A percentile compares a stretch with the other conserved stretches of the same genome.
Conservation (phyloP, 2,888 invertebrate species). For the Seira ritae region DNA sequence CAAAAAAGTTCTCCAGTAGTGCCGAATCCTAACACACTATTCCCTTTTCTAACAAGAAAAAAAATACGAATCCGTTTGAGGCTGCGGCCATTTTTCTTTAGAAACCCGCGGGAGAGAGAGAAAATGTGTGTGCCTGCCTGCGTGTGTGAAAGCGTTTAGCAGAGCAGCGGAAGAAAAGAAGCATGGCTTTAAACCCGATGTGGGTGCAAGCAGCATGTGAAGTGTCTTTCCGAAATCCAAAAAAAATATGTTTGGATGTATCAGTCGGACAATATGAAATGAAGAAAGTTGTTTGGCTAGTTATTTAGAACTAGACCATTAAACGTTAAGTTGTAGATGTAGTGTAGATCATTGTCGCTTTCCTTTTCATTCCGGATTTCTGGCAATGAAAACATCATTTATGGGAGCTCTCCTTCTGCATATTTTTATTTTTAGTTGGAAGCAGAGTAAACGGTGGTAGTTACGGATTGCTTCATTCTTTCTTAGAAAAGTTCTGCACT, state of each 20-base stretch:
- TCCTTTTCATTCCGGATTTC: background rate
- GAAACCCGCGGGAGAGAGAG: slow-evolving; percentile 36
- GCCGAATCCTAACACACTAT: slow-evolving; percentile 5
- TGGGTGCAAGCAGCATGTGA: no score
- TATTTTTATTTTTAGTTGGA: no score
- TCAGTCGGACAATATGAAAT: background rate
- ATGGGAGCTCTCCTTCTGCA: no score
- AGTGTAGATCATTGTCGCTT: background rate
- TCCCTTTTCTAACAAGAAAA: no score
- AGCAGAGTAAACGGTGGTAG: no score
- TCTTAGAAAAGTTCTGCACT: no score
- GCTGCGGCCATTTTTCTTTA: slow-evolving; percentile 52
- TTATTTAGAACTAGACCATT: background rate
- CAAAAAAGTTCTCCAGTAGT: slow-evolving; percentile 40
- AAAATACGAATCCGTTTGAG: slow-evolving; percentile 40
- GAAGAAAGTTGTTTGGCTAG: no score
- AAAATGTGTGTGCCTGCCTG: slow-evolving; percentile 20
- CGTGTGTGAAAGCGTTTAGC: slow-evolving; percentile 6
- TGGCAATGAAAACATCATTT: background rate
- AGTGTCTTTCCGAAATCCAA: no score
- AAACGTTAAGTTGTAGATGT: background rate
- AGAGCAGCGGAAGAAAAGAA: background rate
- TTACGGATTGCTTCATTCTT: no score
- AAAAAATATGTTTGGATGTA: background rate
- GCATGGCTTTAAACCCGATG: background rate